phyloP scores from a whole-genome alignment of 2,888 invertebrate genomes.

The Dolichomitus sp. region DNA sequence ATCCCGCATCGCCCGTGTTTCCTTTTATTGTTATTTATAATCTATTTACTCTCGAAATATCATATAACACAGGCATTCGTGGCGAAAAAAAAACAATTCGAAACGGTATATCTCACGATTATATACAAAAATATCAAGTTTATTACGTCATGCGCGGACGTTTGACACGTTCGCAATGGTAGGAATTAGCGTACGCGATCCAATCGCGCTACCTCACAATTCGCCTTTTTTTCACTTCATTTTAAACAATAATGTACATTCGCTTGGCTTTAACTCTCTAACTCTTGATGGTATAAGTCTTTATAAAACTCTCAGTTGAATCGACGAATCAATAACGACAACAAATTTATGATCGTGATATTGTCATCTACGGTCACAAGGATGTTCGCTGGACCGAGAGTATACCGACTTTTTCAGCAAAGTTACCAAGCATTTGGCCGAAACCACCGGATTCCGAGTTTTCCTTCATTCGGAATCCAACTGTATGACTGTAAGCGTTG shows the following conservation, averaged over 20 bases:
- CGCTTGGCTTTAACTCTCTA: conserved; percentile 26
- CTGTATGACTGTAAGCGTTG: conserved; percentile 87
- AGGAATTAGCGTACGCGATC: conserved; percentile 4
- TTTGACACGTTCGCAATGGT: conserved; percentile 62
- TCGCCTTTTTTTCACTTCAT: conserved; percentile 4
- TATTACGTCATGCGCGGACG: conserved; percentile 77
- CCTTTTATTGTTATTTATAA: conserved; percentile 32
- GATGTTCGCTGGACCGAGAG: conserved; percentile 84
- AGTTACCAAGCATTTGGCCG: conserved; percentile 87
- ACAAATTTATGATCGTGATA: conserved; percentile 60
- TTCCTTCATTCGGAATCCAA: conserved; percentile 87
- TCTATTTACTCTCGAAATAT: conserved; percentile 47
- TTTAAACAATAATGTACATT: conserved; percentile 80
- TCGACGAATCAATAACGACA: conserved; percentile 72
- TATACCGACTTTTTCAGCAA: conserved; percentile 89
- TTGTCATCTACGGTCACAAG: conserved; percentile 79
- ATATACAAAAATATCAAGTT: conserved; percentile 85
- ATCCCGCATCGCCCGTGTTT: background rate
- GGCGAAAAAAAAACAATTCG: conserved; percentile 60
- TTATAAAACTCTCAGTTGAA: conserved; percentile 75
- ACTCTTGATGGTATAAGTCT: conserved; percentile 53
- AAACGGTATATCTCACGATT: conserved; percentile 67
- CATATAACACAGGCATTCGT: conserved; percentile 60
- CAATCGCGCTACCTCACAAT: conserved; percentile 1
- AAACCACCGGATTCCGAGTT: conserved; percentile 86